These are phyloP conservation scores for Cryptosula pallasiana DNA, from an alignment of 2,888 invertebrate species.

Conservation along the genomic window DNA sequence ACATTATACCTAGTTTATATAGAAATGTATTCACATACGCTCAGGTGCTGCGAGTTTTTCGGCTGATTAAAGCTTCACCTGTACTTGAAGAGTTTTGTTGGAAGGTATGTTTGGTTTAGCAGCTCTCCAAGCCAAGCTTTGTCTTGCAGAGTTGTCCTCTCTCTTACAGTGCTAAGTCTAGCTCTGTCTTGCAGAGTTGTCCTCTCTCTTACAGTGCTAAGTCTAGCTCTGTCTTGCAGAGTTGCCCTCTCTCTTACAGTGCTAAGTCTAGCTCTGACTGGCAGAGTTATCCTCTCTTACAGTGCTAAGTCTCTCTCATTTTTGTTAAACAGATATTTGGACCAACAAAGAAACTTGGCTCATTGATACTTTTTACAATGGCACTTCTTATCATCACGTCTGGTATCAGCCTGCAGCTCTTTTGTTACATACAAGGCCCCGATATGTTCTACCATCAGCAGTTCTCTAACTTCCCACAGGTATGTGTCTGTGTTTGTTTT, in stretches of 20 bases:
- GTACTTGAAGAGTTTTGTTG: conserved; percentile 88
- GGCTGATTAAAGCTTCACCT: conserved; percentile 96
- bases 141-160: too few relatives aligned
- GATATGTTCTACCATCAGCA: conserved; percentile 75
- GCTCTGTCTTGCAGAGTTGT: too few relatives aligned
- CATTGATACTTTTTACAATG: conserved; percentile 98
- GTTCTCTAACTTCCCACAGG: conserved; percentile 96
- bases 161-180: too few relatives aligned
- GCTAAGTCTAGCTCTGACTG: too few relatives aligned
- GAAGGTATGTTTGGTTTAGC: too few relatives aligned
- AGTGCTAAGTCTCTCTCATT: too few relatives aligned
- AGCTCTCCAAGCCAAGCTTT: too few relatives aligned
- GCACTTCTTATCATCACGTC: conserved; percentile 96
- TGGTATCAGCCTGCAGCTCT: conserved; percentile 96
- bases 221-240: too few relatives aligned
- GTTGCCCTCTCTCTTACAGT: too few relatives aligned
- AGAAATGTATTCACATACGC: conserved; percentile 83
- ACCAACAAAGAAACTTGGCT: conserved; percentile 93
- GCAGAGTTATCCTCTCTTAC: too few relatives aligned
- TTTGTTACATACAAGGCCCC: conserved; percentile 71
- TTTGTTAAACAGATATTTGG: conserved; percentile 65
- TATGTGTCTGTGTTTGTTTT: too few relatives aligned
- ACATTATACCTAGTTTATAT: conserved; percentile 81
- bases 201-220: too few relatives aligned
- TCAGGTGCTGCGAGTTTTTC: conserved; percentile 88